A percentile compares a stretch with the other conserved stretches of the same genome.
These are phyloP conservation scores for Corythaeola cristata DNA, from an alignment of 2,113 vertebrate genomes.

Conservation along the genomic window DNA sequence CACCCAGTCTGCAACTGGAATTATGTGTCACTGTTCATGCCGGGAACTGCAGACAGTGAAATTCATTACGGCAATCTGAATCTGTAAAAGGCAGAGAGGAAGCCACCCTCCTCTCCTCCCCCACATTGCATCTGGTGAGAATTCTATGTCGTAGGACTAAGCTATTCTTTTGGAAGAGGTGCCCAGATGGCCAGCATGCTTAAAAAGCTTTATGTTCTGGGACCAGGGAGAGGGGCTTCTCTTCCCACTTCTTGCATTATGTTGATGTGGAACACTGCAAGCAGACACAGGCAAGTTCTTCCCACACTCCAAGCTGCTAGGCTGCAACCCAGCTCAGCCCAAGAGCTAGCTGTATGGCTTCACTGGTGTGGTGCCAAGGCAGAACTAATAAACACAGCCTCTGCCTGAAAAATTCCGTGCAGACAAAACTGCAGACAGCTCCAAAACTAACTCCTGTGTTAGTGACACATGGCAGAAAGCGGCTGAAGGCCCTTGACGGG, in stretches of 20 bases:
- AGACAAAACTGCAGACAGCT: conserved; percentile 2
- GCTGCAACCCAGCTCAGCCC: neutral
- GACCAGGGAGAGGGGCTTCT: neutral
- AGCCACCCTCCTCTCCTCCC: neutral
- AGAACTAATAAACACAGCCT: neutral
- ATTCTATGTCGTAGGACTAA: neutral
- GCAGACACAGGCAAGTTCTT: neutral
- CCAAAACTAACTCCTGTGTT: neutral
- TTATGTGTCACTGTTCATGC: neutral
- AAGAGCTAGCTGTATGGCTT: neutral
- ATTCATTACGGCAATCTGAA: neutral
- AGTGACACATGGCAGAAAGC: neutral
- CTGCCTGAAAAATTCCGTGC: neutral
- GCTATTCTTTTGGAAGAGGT: neutral
- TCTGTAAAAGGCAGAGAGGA: neutral
- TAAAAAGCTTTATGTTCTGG: neutral
- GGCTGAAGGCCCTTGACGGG: neutral
- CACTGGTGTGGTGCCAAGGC: neutral
- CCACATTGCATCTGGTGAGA: neutral
- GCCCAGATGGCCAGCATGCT: neutral
- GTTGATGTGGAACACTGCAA: neutral
- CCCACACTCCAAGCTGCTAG: neutral
- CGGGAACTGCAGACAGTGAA: neutral
- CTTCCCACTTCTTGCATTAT: neutral
- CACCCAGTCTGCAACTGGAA: neutral